Evolutionary conservation across 2,888 invertebrate genomes (phyloP).

Genomic region (Malthinus seriepunctatus): DNA sequence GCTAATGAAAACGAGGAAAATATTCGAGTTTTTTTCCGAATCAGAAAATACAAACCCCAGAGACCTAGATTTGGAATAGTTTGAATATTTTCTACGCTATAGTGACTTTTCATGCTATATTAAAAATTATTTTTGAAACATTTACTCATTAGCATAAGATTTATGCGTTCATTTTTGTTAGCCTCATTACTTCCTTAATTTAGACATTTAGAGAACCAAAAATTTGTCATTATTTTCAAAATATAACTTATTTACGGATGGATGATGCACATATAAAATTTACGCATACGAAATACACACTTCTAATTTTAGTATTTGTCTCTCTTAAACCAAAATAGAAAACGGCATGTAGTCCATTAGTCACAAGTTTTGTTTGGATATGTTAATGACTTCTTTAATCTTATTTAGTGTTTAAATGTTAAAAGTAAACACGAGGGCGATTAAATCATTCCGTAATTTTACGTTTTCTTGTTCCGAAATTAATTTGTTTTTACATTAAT

Average conservation of each 20-base stretch:
- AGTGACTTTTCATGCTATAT: no score
- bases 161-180: no score
- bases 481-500: conserved; percentile 4
- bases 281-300: not conserved
- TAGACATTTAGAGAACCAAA: not conserved
- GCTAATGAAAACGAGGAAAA: no score
- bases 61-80: no score
- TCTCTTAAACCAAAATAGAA: conserved; percentile 2
- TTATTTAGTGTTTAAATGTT: conserved; percentile 11
- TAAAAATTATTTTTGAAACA: no score
- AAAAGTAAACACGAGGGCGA: not conserved
- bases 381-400: conserved; percentile 14
- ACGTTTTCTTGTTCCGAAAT: not conserved
- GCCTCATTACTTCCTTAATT: not conserved
- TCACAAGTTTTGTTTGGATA: conserved; percentile 12
- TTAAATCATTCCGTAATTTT: not conserved
- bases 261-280: not conserved
- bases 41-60: no score
- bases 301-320: not conserved
- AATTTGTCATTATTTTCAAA: conserved; percentile 4
- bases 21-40: no score
- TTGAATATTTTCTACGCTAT: no score
- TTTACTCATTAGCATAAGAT: no score
- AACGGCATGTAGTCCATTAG: conserved; percentile 4
- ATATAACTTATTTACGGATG: conserved; percentile 4